Conservation (phyloP, 2,888 invertebrate species). For the Cantharis flavilabris region DNA sequence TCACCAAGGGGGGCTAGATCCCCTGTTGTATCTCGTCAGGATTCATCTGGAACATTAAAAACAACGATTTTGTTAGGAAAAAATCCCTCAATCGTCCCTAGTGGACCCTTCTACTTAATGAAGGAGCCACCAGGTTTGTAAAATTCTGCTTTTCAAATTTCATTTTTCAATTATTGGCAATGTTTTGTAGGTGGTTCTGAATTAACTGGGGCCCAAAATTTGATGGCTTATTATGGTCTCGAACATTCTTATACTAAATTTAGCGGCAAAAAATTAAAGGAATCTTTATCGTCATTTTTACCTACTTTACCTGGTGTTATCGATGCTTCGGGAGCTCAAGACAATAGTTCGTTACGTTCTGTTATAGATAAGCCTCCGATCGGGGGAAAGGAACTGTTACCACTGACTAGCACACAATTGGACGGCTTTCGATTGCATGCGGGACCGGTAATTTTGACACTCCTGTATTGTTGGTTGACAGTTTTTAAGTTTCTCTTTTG, state of each 20-base stretch:
- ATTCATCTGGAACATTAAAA: slow-evolving; percentile 96
- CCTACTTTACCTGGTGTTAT: slow-evolving; percentile 94
- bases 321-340: slow-evolving; percentile 87
- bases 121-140: slow-evolving; percentile 87
- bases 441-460: slow-evolving; percentile 67
- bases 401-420: slow-evolving; percentile 83
- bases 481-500: background rate
- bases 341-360: slow-evolving; percentile 86
- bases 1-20: slow-evolving; percentile 93
- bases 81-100: slow-evolving; percentile 95
- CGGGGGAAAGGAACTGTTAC: slow-evolving; percentile 86
- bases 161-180: slow-evolving; percentile 1
- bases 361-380: slow-evolving; percentile 96
- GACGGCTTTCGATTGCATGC: slow-evolving; percentile 94
- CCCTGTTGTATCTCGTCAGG: slow-evolving; percentile 93
- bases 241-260: slow-evolving; percentile 98
- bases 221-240: slow-evolving; percentile 94
- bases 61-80: slow-evolving; percentile 97
- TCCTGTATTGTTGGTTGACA: slow-evolving; percentile 22
- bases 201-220: slow-evolving; percentile 93
- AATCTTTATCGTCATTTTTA: slow-evolving; percentile 92
- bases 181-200: slow-evolving; percentile 77
- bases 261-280: slow-evolving; percentile 94
- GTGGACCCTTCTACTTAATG: slow-evolving; percentile 97
- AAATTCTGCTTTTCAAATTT: slow-evolving; percentile 9